Percentiles rank a stretch among this genome's conserved stretches.
Evolutionary conservation across 2,888 invertebrate species (phyloP).

Genomic region (Baccha elongata): DNA sequence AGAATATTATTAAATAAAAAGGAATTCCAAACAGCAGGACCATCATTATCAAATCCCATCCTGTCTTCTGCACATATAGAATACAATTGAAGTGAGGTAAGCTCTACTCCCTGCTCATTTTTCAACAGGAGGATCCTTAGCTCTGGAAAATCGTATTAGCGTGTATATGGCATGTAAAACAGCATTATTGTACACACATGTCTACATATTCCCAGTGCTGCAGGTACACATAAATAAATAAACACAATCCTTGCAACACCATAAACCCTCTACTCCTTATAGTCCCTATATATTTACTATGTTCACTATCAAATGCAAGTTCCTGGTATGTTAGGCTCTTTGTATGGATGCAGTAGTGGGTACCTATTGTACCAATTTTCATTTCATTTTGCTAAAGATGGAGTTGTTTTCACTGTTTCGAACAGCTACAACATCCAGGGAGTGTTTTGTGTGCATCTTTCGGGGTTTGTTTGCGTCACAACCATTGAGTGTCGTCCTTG

Average conservation of each 20-base stretch:
- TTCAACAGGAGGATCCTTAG: conserved; percentile 56
- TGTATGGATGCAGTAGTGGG: not conserved
- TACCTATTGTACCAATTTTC: conserved; percentile 32
- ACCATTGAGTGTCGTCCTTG: conserved; percentile 61
- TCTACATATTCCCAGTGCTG: conserved; percentile 28
- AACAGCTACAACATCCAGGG: conserved; percentile 34
- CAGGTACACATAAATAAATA: conserved; percentile 64
- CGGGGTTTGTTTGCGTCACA: conserved; percentile 41
- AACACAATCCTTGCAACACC: conserved; percentile 44
- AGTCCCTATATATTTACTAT: not conserved
- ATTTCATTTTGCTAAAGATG: not conserved
- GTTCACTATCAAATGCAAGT: conserved; percentile 18
- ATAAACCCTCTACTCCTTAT: not conserved
- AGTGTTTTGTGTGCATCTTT: conserved; percentile 31
- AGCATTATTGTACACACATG: conserved; percentile 47
- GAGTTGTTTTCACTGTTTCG: conserved; percentile 45
- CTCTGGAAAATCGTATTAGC: conserved; percentile 65
- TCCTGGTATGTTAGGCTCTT: not conserved
- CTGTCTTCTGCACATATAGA: not conserved
- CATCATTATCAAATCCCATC: not conserved
- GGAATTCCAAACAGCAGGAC: no score
- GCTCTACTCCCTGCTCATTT: conserved; percentile 41
- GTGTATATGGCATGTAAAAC: conserved; percentile 61
- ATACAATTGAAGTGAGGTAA: conserved; percentile 30
- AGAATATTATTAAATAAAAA: no score